Base-by-base conservation (phyloP, 2,888 invertebrate species). In the Amblyjoppa proteus region DNA sequence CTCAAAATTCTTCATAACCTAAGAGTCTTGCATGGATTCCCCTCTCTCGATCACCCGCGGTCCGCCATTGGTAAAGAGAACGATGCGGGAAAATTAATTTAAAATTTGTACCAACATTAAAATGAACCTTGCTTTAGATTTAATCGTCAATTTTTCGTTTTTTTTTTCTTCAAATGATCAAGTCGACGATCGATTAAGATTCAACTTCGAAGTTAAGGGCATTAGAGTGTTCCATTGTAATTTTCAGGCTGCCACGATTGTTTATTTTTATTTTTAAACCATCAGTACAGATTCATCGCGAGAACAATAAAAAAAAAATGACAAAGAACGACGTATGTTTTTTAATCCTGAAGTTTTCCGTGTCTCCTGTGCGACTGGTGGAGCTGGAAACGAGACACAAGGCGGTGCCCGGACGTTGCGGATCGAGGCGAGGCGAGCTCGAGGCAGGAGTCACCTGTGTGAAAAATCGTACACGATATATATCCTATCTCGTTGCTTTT, bases 401-500 rank as follows among this genome's bases (percentile, higher is more conserved):
- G 82, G 75, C 85, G 85, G 75, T 80, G 85, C 83, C 80, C 76
- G 68, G 69, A 38, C 49, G 68, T 80, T 73, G 25, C 79, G 83
- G 77, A 71, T 16, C 68, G 51, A 80, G 76, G 73, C 83, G 83
- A 85, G 83, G 83, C 61, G 58, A 20, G 68, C 83, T 79, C 83
- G 85, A 85, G 78, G 68, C 71, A 25, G 71, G 76, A 80, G 83
- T 81, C 74, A 81, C 81, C 86, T 84, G 81, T 81, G 81, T 70
- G 76, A 85, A 81, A 85, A 80, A 83, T 53, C 70, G 66, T 71
- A 45, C 51, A 71, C 41, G 20, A 71, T 51, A 53, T 20, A 69
- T 41, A 58, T 78, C 66, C 84, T 84, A 84, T 87, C 87, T 80
- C 87, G 84, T 90, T 90, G 89, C 88, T 91, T 89, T 90, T 90